These are phyloP conservation scores for Athalia circularis DNA, from an alignment of 2,888 invertebrate genomes.

Conservation along the genomic window DNA sequence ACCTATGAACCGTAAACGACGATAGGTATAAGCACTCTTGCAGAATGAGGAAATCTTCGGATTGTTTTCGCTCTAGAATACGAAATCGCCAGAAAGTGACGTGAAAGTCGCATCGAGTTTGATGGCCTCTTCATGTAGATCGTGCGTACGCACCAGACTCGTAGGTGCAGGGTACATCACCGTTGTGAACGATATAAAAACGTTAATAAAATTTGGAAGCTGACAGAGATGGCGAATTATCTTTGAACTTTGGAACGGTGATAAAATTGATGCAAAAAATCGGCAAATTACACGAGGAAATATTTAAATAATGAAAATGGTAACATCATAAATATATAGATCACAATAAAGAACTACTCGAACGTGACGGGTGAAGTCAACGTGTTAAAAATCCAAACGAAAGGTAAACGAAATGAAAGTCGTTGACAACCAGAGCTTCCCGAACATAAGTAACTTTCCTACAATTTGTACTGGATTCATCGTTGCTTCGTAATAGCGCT, in stretches of 20 bases:
- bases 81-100: constrained; percentile 67
- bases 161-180: too few species aligned
- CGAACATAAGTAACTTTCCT: constrained; percentile 19
- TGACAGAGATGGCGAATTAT: too few species aligned
- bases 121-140: constrained; percentile 50
- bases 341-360: constrained; percentile 1
- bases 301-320: not conserved
- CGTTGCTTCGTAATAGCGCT: too few species aligned
- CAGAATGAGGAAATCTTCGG: constrained; percentile 60
- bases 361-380: constrained; percentile 29
- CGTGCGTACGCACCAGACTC: constrained; percentile 12
- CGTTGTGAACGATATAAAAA: too few species aligned
- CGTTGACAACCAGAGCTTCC: constrained; percentile 38
- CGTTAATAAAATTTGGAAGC: too few species aligned
- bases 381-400: constrained; percentile 40
- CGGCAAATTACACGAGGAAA: not conserved
- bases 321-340: constrained; percentile 19
- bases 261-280: not conserved
- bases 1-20: constrained; percentile 10
- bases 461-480: constrained; percentile 14
- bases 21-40: constrained; percentile 41
- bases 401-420: constrained; percentile 38
- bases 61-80: constrained; percentile 57
- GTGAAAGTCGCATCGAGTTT: constrained; percentile 64
- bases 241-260: too few species aligned